Conservation (phyloP, 37 sponge, comb jelly and placozoan species). For the Hexactinellida sp. region DNA sequence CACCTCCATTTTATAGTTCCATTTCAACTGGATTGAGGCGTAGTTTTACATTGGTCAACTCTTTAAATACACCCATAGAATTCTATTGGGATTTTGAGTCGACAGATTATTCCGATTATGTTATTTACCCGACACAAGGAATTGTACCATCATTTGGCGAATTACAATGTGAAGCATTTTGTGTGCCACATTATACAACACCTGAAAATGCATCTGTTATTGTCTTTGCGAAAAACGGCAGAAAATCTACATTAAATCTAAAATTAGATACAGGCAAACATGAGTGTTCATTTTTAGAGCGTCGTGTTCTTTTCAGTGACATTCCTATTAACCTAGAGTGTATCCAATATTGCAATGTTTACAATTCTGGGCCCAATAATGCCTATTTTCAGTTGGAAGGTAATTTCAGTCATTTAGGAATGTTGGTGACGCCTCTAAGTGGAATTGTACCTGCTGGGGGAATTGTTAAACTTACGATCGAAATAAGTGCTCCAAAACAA, state of each 20-base stretch:
- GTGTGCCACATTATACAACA: slow-evolving; percentile 5
- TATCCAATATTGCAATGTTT: neutral
- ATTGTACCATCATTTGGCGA: neutral
- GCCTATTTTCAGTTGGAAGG: neutral
- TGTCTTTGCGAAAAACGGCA: neutral
- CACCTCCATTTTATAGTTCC: neutral
- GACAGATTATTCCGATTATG: neutral
- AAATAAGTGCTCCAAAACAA: slow-evolving; percentile 20
- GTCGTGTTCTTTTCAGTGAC: neutral
- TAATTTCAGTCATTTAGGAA: slow-evolving; percentile 23
- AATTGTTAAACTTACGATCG: slow-evolving; percentile 25
- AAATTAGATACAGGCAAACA: slow-evolving; percentile 6
- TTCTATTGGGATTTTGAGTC: neutral
- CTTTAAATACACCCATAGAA: slow-evolving; percentile 5
- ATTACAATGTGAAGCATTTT: slow-evolving; percentile 7
- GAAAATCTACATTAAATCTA: neutral
- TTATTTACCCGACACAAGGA: neutral
- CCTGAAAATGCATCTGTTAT: neutral
- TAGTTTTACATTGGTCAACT: neutral
- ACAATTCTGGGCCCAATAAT: neutral
- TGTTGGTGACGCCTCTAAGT: slow-evolving; percentile 39
- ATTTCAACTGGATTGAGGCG: neutral
- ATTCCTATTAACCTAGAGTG: neutral
- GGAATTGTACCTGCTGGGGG: slow-evolving; percentile 70
- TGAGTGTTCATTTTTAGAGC: neutral